Base-by-base conservation (phyloP, 2,888 invertebrate species). In the Eupithecia dodoneata region DNA sequence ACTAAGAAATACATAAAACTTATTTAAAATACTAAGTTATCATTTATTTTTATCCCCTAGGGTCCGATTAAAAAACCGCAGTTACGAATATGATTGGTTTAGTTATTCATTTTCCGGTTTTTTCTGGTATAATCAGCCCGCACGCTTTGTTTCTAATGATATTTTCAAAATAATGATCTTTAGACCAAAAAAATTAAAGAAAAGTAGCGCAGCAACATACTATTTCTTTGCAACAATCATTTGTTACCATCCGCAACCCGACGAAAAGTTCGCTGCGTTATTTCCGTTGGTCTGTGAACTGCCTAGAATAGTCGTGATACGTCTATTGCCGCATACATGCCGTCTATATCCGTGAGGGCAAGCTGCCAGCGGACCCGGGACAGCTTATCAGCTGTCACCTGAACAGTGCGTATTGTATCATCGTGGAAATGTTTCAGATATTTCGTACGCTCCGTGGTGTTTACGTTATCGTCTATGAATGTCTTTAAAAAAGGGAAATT, bases 291-390 rank as follows among this genome's bases (percentile, higher is more conserved):
- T 70, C 47, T 70, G 42, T 66, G 3, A 42, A 42, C 42, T 6
- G 7, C 41, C 13, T 66, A 15, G 3, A 0, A 66, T 7, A 65
- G 30, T 65, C 65, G 30, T 6, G 65, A 65, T 41, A 66, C 42
- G 66, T 66, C 66, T 15, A 15, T 30, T 63, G 63, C 63, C 63
- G 30, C 70, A 76, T 75, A 77, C 66, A 84, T 87, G 88, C 90
- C 89, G 89, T 87, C 93, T 94, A 94, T 93, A 93, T 93, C 89
- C 89, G 94, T 92, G 84, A 92, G 89, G 94, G 94, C 94, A 93
- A 75, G 18, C 55, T 94, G 94, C 94, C 94, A 94, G 88, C 87
- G 81, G 85, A 86, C 89, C 88, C 89, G 91, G 91, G 82, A 82
- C 79, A 76, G 82, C 88, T 88, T 90, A 90, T 92, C 89, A 87